Evolutionary conservation across 2,797 vertebrate genomes (phyloP).

Genomic region (Onychomys arenicola): DNA sequence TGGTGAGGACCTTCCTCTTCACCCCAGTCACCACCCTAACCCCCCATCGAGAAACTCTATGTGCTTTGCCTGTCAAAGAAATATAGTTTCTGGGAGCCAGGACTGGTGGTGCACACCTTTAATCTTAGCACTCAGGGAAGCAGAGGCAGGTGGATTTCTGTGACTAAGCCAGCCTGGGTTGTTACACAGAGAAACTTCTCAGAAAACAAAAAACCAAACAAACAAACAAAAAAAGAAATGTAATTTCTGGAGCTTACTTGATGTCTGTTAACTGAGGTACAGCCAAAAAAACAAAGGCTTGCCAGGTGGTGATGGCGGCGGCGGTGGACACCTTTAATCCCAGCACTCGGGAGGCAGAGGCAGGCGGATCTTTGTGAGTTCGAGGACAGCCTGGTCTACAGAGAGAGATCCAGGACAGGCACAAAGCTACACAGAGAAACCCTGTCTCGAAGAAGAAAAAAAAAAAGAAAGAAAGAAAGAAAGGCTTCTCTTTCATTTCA

Average conservation of each 20-base stretch:
- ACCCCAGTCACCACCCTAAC: background rate
- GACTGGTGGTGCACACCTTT: too few species aligned
- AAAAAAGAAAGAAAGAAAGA: too few species aligned
- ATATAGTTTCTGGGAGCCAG: background rate
- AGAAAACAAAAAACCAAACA: background rate
- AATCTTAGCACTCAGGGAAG: background rate
- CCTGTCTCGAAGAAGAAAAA: too few species aligned
- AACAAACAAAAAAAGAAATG: background rate
- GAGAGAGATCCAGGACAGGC: too few species aligned
- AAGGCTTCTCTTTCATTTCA: background rate
- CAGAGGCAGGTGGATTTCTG: background rate
- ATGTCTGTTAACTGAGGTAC: background rate
- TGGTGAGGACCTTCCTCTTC: constrained; percentile 87
- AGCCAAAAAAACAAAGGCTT: background rate
- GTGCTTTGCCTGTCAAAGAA: background rate
- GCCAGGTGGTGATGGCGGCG: too few species aligned
- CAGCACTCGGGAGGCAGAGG: too few species aligned
- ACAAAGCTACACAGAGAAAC: too few species aligned
- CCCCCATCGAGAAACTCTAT: background rate
- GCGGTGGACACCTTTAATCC: too few species aligned
- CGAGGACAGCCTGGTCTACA: too few species aligned
- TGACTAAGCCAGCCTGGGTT: background rate
- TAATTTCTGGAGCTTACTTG: background rate
- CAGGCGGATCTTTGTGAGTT: too few species aligned
- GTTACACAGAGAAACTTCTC: too few species aligned